Evolutionary conservation across 1,140 invertebrate genomes (phyloP).

Genomic region (Drosophila obscura): DNA sequence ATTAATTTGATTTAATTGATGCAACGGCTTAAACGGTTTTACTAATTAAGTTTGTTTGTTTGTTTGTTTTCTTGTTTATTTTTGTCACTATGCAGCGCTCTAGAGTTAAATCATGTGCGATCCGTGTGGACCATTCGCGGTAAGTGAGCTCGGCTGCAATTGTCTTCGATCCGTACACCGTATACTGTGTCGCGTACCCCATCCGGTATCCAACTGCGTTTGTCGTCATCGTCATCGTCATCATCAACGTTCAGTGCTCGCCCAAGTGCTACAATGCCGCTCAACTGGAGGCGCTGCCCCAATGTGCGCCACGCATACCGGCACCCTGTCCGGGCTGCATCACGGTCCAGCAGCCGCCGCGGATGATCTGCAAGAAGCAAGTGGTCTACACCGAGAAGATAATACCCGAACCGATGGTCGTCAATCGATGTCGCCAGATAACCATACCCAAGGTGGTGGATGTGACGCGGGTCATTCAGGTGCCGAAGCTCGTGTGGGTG

Average conservation of each 20-base stretch:
- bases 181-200: neutral
- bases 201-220: neutral
- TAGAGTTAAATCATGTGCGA: conserved; percentile 64
- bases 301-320: conserved; percentile 74
- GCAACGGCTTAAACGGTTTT: neutral
- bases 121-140: conserved; percentile 77
- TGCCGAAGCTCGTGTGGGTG: conserved; percentile 77
- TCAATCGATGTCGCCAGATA: conserved; percentile 74
- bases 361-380: conserved; percentile 76
- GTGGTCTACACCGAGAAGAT: conserved; percentile 76
- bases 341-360: conserved; percentile 76
- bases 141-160: conserved; percentile 33
- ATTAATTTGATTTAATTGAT: neutral
- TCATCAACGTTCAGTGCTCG: conserved; percentile 44
- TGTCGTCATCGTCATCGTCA: no score
- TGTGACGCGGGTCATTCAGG: conserved; percentile 73
- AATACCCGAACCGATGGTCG: conserved; percentile 76
- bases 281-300: conserved; percentile 71
- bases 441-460: conserved; percentile 78
- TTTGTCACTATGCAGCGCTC: conserved; percentile 31
- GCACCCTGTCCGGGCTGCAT: conserved; percentile 74
- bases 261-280: conserved; percentile 77
- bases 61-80: neutral
- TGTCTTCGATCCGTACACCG: neutral
- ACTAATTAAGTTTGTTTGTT: no score